Conservation (phyloP, 2,888 invertebrate species). For the Leptinotarsa tumamoca region DNA sequence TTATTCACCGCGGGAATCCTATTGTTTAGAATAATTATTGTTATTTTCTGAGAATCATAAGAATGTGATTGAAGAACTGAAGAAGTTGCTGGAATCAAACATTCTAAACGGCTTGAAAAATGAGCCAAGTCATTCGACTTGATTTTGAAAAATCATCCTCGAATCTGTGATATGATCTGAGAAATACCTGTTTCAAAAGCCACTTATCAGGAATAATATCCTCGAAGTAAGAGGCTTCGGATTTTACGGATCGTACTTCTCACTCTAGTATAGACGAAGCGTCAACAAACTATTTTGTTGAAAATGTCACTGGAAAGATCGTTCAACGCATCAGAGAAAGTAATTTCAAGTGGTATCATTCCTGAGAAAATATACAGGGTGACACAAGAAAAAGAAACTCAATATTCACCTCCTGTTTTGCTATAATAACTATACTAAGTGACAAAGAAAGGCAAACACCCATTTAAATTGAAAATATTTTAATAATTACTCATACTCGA, state of each 20-base stretch:
- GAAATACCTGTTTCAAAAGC: slow-evolving; percentile 44
- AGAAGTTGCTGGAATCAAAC: slow-evolving; percentile 23
- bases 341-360: too few species aligned
- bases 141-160: slow-evolving; percentile 67
- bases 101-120: slow-evolving; percentile 62
- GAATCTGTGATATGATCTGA: slow-evolving; percentile 44
- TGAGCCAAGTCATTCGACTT: slow-evolving; percentile 66
- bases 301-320: too few species aligned
- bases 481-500: too few species aligned
- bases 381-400: too few species aligned
- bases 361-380: too few species aligned
- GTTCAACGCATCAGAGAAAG: too few species aligned
- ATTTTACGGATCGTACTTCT: not conserved
- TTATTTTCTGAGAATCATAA: slow-evolving; percentile 55
- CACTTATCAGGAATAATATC: slow-evolving; percentile 38
- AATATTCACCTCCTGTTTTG: too few species aligned
- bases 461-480: too few species aligned
- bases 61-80: slow-evolving; percentile 53
- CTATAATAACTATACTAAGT: too few species aligned
- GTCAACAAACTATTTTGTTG: not conserved
- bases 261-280: not conserved
- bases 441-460: too few species aligned
- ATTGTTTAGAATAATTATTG: slow-evolving; percentile 68
- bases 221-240: slow-evolving; percentile 14
- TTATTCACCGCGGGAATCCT: slow-evolving; percentile 63